Evolutionary conservation across 2,797 vertebrate genomes (phyloP), one percentile per base, ranked within the genome.

Genomic region (Galaxias olidus): DNA sequence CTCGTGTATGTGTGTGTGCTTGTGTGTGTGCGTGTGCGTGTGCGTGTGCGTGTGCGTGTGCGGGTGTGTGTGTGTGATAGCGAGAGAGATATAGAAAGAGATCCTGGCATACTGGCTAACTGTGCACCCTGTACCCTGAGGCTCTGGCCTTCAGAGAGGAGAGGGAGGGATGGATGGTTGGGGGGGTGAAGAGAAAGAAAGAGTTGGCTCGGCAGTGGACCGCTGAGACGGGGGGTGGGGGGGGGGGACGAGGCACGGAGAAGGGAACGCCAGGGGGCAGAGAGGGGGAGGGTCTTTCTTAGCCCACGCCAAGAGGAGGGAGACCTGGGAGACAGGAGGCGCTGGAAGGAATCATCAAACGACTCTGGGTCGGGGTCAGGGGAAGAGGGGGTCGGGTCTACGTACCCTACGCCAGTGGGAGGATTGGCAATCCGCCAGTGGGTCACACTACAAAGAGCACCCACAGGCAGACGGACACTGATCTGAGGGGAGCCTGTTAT

Each of bases 41-140:
- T 10, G 15, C 55, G 43, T 43, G 10, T 15, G 41, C 60, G 58
- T 59, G 14, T 30, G 43, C 58, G 56, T 40, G 50, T 9, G 54
- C 12, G 13, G 41, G 6, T 46, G n/a, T 1, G 66, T 14, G 6
- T 19, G 43, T 66, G 59, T 46, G 71, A 77, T 77, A 69, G 57
- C 7, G 48, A 51, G 4, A 43, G 9, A 9, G 48, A 12, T 6
- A 15, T 14, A 56, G 53, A 17, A 42, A 10, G 30, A 41, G 54
- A 17, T 14, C 9, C 18, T 40, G 53, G 10, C 30, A 3, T 2
- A 6, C 30, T 30, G 30, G 30, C 6, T 30, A 30, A 6, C n/a
- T 30, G 30, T 30, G 30, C 6, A 30, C 30, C 2, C 30, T 30
- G 2, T 6, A 30, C 30, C 30, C 30, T 30, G 30, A 2, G 6